These are phyloP conservation scores for Ochropleura leucogaster DNA, from an alignment of 2,888 invertebrate genomes.

Conservation along the genomic window DNA sequence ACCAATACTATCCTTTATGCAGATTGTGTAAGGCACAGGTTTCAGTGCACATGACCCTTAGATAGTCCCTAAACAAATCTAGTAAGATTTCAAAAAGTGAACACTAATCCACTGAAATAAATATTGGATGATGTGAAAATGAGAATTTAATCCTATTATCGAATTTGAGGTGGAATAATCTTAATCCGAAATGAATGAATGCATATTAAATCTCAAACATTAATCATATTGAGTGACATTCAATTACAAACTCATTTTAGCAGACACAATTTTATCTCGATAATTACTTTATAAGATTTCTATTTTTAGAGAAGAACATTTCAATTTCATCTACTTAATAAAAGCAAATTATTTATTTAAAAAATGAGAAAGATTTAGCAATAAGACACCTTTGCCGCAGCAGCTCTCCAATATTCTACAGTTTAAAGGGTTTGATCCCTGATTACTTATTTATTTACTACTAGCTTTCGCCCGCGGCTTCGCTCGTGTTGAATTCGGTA, in stretches of 20 bases:
- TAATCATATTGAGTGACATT: conserved; percentile 53
- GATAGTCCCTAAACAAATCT: neutral
- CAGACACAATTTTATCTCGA: conserved; percentile 11
- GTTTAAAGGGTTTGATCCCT: neutral
- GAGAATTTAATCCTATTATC: conserved; percentile 17
- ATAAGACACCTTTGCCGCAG: neutral
- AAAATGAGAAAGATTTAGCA: too few relatives aligned
- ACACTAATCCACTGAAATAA: neutral
- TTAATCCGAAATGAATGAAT: conserved; percentile 27
- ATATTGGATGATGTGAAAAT: neutral
- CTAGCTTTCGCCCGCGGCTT: too few relatives aligned
- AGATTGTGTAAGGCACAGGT: neutral
- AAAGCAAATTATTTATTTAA: neutral
- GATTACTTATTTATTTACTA: too few relatives aligned
- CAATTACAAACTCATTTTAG: conserved; percentile 44
- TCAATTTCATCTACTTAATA: neutral
- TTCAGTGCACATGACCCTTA: neutral
- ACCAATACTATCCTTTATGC: neutral
- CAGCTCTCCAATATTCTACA: neutral
- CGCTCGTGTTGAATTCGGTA: too few relatives aligned
- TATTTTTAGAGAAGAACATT: neutral
- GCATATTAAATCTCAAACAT: conserved; percentile 45
- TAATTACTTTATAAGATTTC: conserved; percentile 12
- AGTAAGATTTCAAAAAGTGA: neutral
- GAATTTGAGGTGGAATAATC: conserved; percentile 6